phyloP scores from a whole-genome alignment of 1,140 invertebrate genomes.

The Drosophila asahinai region DNA sequence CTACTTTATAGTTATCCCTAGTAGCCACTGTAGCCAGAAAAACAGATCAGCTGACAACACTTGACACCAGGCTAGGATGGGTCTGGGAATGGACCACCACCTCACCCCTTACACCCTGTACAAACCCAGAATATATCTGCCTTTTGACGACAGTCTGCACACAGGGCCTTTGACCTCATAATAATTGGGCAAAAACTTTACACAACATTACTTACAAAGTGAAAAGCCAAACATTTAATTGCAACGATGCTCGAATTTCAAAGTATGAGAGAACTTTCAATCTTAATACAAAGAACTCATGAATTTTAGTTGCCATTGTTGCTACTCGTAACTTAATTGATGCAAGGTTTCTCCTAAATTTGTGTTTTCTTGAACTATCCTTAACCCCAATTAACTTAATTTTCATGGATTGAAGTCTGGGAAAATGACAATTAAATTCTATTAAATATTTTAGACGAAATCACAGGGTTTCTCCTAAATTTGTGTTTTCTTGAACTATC shows the following conservation, averaged over 20 bases:
- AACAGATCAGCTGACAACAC: slow-evolving; percentile 79
- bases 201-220: neutral
- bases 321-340: neutral
- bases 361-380: neutral
- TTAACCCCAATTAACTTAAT: no score
- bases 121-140: neutral
- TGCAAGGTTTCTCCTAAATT: neutral
- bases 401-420: neutral
- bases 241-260: neutral
- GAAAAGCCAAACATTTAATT: slow-evolving; percentile 10
- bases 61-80: slow-evolving; percentile 30
- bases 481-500: neutral
- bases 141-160: slow-evolving; percentile 1
- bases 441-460: no score
- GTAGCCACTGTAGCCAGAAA: slow-evolving; percentile 28
- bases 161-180: neutral
- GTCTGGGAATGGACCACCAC: slow-evolving; percentile 17
- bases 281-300: neutral
- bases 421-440: neutral
- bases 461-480: neutral
- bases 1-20: slow-evolving; percentile 8
- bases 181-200: neutral
- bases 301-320: neutral
- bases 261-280: neutral
- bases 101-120: neutral